Evolutionary conservation across 2,113 vertebrate genomes (phyloP).

Genomic region (Pluvianellus socialis): DNA sequence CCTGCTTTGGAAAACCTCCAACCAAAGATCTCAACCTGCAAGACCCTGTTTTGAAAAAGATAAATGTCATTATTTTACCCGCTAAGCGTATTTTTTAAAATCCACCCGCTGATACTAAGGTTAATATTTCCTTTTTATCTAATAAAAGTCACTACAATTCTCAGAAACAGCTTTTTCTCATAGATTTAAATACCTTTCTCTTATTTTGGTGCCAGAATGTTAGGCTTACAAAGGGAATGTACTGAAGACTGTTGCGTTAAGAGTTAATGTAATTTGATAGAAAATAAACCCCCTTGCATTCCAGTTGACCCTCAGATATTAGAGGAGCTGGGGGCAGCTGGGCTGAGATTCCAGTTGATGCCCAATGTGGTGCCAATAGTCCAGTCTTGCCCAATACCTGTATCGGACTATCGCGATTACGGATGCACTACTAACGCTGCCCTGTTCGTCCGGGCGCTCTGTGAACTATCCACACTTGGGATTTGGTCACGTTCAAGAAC

Average conservation of each 20-base stretch:
- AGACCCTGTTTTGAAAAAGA: slow-evolving; percentile 60
- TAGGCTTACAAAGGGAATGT: not conserved
- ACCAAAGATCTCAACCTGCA: slow-evolving; percentile 61
- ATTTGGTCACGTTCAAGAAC: too few species aligned
- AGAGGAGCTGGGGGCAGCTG: too few species aligned
- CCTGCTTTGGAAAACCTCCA: slow-evolving; percentile 66
- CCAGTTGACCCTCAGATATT: too few species aligned
- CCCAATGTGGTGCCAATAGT: too few species aligned
- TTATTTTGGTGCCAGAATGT: not conserved
- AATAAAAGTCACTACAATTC: not conserved
- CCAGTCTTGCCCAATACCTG: too few species aligned
- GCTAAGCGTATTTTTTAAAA: not conserved
- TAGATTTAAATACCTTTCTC: not conserved
- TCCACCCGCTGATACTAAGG: slow-evolving; percentile 14
- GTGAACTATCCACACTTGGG: too few species aligned
- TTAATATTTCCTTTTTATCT: not conserved
- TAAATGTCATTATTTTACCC: slow-evolving; percentile 21
- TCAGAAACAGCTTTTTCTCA: not conserved
- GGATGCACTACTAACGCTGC: too few species aligned
- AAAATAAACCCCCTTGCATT: too few species aligned
- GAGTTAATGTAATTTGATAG: too few species aligned
- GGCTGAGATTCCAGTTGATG: too few species aligned
- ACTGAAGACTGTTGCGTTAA: not conserved
- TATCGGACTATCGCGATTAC: too few species aligned
- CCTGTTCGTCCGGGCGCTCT: too few species aligned